phyloP scores from a whole-genome alignment of 2,888 invertebrate genomes.

The Acrobasis repandana region DNA sequence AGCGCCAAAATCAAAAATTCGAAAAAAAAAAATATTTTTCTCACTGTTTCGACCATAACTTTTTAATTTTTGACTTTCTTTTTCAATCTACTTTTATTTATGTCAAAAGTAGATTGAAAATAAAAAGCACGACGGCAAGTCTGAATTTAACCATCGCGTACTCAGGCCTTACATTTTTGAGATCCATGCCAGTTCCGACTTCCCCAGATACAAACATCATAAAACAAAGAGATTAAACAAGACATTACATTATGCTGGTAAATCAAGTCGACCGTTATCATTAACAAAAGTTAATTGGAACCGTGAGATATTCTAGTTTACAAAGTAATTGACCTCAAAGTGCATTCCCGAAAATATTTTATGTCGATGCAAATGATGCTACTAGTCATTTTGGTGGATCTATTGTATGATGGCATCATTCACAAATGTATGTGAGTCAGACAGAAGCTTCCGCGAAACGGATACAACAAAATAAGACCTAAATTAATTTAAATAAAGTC shows the following conservation, averaged over 20 bases:
- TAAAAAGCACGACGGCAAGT: too few species aligned
- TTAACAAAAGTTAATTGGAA: slow-evolving; percentile 57
- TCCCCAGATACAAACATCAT: slow-evolving; percentile 4
- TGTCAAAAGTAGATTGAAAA: too few species aligned
- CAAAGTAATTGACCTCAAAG: slow-evolving; percentile 33
- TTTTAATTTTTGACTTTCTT: too few species aligned
- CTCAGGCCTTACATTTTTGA: slow-evolving; percentile 1
- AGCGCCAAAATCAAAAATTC: too few species aligned
- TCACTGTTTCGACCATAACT: too few species aligned
- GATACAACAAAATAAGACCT: slow-evolving; percentile 1
- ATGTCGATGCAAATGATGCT: slow-evolving; percentile 15
- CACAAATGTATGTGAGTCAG: slow-evolving; percentile 14
- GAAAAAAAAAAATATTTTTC: too few species aligned
- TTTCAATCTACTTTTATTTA: too few species aligned
- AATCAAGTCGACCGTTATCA: slow-evolving; percentile 47
- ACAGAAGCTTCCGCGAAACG: background rate
- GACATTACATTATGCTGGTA: slow-evolving; percentile 27
- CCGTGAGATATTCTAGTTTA: slow-evolving; percentile 51
- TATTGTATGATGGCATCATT: slow-evolving; percentile 18
- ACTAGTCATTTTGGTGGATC: background rate
- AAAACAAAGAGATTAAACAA: slow-evolving; percentile 31
- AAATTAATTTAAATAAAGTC: slow-evolving; percentile 14
- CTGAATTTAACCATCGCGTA: background rate
- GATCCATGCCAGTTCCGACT: slow-evolving; percentile 7
- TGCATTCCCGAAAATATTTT: slow-evolving; percentile 19